A percentile compares a stretch with the other conserved stretches of the same genome.
phyloP scores from a whole-genome alignment of 2,888 invertebrate species.

The Xestia ashworthii region DNA sequence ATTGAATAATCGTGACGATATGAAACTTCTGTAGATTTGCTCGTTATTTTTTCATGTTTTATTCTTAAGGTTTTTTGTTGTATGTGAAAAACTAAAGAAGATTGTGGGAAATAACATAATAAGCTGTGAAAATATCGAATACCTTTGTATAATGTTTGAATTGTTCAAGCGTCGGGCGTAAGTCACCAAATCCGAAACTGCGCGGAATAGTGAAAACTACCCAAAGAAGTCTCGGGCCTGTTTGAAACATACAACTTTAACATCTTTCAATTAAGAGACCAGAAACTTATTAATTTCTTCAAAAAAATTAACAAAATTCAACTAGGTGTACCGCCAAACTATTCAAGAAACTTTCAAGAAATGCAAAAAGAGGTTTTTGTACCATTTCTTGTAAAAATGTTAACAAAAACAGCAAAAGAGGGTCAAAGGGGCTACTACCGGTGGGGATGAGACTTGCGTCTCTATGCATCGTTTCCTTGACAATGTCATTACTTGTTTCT shows the following conservation, averaged over 20 bases:
- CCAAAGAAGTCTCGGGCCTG: not conserved
- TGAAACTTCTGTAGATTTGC: not conserved
- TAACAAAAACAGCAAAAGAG: constrained; percentile 25
- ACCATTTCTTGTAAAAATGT: not conserved
- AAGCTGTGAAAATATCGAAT: not conserved
- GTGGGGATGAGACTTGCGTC: constrained; percentile 27
- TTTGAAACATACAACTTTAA: too few relatives aligned
- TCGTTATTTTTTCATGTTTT: not conserved
- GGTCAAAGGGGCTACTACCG: constrained; percentile 50
- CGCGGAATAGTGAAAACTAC: not conserved
- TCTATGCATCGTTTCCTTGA: constrained; percentile 16
- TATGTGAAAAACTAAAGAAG: too few relatives aligned
- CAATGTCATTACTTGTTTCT: not conserved
- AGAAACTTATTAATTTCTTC: too few relatives aligned
- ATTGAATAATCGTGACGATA: not conserved
- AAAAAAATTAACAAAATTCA: too few relatives aligned
- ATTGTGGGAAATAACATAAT: not conserved
- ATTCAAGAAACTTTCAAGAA: not conserved
- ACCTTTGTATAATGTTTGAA: not conserved
- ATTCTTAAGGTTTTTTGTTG: too few relatives aligned
- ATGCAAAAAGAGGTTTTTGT: not conserved
- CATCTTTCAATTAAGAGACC: too few relatives aligned
- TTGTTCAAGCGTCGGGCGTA: not conserved
- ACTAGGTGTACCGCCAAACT: not conserved
- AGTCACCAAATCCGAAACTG: not conserved